Evolutionary conservation across 37 sponge, comb jelly and placozoan genomes (phyloP), one percentile per base, ranked within the genome.

Genomic region (Haliclona indistincta): DNA sequence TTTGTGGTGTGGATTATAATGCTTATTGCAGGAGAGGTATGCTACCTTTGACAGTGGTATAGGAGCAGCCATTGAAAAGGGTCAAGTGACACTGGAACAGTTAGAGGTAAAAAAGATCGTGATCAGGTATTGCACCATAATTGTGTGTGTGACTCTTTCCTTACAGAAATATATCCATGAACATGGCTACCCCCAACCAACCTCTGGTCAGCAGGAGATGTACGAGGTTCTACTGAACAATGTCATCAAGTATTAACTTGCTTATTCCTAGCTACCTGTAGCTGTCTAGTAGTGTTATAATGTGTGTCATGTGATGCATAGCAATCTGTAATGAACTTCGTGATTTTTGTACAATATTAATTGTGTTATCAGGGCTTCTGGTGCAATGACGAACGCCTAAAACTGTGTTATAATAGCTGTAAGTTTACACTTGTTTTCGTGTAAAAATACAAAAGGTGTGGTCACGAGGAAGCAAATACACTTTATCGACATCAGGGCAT

Each of bases 191-290:
- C 88, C 88, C 1, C 13, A 17, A 3, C 47, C 67, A 0, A 35
- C 20, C 22, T 81, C 88, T 54, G 88, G 88, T 22, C 71, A 76
- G 36, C 88, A 87, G 56, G 88, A 87, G 82, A 80, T 55, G 42
- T 87, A 63, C 56, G 88, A 87, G 64, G 47, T 63, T 20, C 30
- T 81, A 1, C 55, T 87, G 26, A 87, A 87, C 76, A 83, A 58
- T 20, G 60, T 26, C 22, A n/a, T 58, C 26, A 58, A 58, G 25
- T 58, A 25, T 58, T 58, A 20, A 58, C 60, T n/a, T n/a, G n/a
- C n/a, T n/a, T n/a, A n/a, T n/a, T n/a, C n/a, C n/a, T n/a, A n/a
- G n/a, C n/a, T n/a, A n/a, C n/a, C n/a, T n/a, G n/a, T n/a, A n/a
- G n/a, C n/a, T n/a, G n/a, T n/a, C n/a, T n/a, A n/a, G n/a, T n/a